phyloP scores from a whole-genome alignment of 2,113 vertebrate genomes.

The Serinus canaria region DNA sequence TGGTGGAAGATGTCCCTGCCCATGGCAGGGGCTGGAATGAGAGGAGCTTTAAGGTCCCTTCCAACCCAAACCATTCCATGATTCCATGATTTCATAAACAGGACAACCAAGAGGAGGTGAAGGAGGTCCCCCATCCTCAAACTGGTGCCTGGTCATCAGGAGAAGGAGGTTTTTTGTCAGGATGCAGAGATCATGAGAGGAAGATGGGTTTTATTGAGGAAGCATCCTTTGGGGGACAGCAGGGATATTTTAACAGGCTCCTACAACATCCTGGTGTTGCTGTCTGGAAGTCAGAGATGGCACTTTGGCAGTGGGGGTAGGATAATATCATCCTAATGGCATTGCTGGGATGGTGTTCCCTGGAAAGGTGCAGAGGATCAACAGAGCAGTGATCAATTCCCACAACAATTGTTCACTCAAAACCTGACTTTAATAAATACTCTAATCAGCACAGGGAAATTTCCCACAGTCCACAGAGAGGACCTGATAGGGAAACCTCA shows the following conservation, averaged over 20 bases:
- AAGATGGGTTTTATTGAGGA: neutral
- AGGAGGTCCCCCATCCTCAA: neutral
- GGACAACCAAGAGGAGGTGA: neutral
- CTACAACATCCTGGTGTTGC: neutral
- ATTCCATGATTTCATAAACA: neutral
- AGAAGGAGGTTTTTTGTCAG: neutral
- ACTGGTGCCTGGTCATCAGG: neutral
- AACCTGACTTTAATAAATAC: neutral
- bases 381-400: neutral
- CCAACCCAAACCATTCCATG: neutral
- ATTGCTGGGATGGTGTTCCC: neutral
- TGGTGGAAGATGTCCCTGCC: neutral
- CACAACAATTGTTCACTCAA: neutral
- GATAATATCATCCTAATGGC: neutral
- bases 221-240: neutral
- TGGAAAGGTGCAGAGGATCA: neutral
- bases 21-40: neutral
- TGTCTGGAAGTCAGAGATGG: neutral
- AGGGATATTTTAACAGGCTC: neutral
- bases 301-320: neutral
- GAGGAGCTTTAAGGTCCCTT: neutral
- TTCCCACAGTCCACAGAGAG: neutral
- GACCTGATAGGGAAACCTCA: neutral
- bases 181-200: neutral
- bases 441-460: neutral